Percentiles rank a stretch among this genome's conserved stretches.
Conservation (phyloP, 2,888 invertebrate species). For the Chrysotoxum bicinctum region DNA sequence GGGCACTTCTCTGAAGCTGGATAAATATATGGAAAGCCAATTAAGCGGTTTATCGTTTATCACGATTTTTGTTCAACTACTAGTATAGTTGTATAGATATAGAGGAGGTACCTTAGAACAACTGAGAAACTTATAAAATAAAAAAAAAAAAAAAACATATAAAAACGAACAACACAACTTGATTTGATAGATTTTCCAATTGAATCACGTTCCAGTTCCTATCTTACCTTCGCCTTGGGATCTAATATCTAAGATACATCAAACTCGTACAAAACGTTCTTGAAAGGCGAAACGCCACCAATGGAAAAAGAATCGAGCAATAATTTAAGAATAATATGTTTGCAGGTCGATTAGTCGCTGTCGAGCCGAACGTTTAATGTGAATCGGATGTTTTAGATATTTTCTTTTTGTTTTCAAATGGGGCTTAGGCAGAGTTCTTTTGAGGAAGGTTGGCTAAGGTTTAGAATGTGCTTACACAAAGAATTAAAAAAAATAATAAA, state of each 20-base stretch:
- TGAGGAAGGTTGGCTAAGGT: conserved; percentile 29
- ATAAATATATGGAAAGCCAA: conserved; percentile 41
- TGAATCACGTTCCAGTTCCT: conserved; percentile 61
- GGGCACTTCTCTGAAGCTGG: not conserved
- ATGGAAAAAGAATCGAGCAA: conserved; percentile 30
- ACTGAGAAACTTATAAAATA: conserved; percentile 8
- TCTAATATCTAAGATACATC: conserved; percentile 11
- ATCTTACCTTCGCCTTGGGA: conserved; percentile 52
- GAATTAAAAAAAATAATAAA: not conserved
- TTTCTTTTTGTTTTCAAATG: not conserved
- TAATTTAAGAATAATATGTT: conserved; percentile 18
- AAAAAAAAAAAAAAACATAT: conserved; percentile 5
- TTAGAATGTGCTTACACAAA: not conserved
- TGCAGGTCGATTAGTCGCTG: conserved; percentile 34
- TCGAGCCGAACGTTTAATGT: conserved; percentile 22
- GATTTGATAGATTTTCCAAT: conserved; percentile 49
- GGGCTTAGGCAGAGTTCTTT: not conserved
- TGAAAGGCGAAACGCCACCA: conserved; percentile 32
- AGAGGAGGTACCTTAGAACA: not conserved
- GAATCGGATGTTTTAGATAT: conserved; percentile 41
- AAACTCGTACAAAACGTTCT: conserved; percentile 7
- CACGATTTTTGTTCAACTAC: conserved; percentile 22
- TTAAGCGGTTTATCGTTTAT: conserved; percentile 39
- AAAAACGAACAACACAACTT: conserved; percentile 24
- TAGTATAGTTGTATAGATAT: not conserved